Conservation (phyloP, 2,888 invertebrate genomes). For the Pristionchus maxplancki region DNA sequence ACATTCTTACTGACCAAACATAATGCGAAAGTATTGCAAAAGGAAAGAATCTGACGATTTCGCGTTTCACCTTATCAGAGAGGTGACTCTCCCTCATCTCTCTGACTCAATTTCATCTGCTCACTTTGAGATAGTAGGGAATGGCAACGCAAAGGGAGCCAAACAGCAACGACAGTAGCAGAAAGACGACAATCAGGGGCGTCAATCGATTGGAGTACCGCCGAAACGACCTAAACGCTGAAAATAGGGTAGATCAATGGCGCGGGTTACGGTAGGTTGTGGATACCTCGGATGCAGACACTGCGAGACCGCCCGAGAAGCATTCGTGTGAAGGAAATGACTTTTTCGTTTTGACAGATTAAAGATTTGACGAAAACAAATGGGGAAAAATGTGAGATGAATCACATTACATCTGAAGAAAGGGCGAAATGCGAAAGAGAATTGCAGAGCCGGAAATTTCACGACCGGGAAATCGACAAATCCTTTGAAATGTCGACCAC, state of each 20-base stretch:
- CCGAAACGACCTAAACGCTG: neutral
- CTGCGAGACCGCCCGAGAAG: neutral
- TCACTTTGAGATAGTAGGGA: constrained; percentile 26
- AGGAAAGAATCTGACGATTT: neutral
- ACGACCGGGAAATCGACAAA: neutral
- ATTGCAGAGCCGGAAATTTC: neutral
- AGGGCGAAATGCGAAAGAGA: neutral
- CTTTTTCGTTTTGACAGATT: neutral
- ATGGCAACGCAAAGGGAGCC: neutral
- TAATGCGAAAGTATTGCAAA: neutral
- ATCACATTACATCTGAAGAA: neutral
- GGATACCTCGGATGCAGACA: neutral
- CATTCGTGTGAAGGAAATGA: neutral
- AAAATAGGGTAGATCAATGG: neutral
- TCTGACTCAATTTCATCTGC: neutral
- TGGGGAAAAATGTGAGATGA: neutral
- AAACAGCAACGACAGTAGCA: neutral
- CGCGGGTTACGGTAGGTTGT: neutral
- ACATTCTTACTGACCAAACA: too few species aligned
- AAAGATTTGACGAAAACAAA: neutral
- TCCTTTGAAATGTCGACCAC: neutral
- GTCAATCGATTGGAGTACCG: neutral
- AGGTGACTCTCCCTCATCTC: neutral
- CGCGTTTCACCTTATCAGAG: neutral
- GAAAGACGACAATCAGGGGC: neutral